Evolutionary conservation across 2,113 vertebrate genomes (phyloP).

Genomic region (Takifugu flavidus): DNA sequence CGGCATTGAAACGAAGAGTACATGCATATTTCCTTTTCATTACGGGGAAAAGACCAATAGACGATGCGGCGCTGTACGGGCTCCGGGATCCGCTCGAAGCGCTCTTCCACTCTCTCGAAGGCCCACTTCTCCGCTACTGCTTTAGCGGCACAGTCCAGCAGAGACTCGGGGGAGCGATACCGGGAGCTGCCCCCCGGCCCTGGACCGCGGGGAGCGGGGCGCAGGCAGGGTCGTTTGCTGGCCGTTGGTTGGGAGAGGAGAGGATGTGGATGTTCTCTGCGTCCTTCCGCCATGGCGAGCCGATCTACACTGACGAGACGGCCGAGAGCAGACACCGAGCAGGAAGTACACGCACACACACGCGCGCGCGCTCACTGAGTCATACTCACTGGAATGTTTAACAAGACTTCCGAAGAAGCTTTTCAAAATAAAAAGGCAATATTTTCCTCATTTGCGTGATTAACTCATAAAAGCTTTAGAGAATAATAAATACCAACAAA

Average conservation of each 20-base stretch:
- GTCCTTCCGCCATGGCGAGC: constrained; percentile 96
- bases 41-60: constrained; percentile 94
- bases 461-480: too few species aligned
- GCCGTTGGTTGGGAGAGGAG: constrained; percentile 77
- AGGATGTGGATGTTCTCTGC: constrained; percentile 83
- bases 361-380: not conserved
- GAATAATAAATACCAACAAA: too few species aligned
- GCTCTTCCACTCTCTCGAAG: constrained; percentile 94
- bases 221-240: constrained; percentile 87
- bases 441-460: too few species aligned
- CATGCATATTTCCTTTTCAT: constrained; percentile 96
- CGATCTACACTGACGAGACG: constrained; percentile 79
- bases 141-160: constrained; percentile 93
- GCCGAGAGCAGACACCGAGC: constrained; percentile 54
- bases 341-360: constrained; percentile 43
- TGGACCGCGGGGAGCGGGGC: constrained; percentile 76
- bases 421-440: constrained; percentile 44
- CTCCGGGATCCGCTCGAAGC: constrained; percentile 95
- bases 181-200: constrained; percentile 76
- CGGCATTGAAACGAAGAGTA: constrained; percentile 95
- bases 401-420: constrained; percentile 2
- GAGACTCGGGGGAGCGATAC: constrained; percentile 84
- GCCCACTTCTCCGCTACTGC: constrained; percentile 95
- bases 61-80: constrained; percentile 95
- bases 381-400: constrained; percentile 15